Evolutionary conservation across 2,888 invertebrate species (phyloP).

Genomic region (Synergus umbraculus): DNA sequence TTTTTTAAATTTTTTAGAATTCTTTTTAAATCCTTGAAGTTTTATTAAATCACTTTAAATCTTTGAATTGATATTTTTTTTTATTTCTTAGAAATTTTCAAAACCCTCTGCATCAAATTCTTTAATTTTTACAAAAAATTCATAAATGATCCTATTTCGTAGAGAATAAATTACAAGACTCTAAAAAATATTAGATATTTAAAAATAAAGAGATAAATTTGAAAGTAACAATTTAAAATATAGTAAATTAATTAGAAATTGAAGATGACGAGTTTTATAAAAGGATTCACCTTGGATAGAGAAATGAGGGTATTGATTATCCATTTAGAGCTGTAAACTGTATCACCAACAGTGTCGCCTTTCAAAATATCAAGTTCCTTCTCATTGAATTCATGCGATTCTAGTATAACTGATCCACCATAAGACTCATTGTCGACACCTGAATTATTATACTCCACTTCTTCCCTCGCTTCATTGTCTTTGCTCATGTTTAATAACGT

Average conservation of each 20-base stretch:
- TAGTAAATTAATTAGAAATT: background rate
- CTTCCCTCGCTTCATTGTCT: slow-evolving; percentile 23
- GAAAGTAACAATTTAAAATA: background rate
- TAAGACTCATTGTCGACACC: slow-evolving; percentile 31
- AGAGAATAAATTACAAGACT: no score
- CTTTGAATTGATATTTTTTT: no score
- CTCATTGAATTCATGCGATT: slow-evolving; percentile 70
- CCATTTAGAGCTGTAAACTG: slow-evolving; percentile 84
- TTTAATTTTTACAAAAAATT: no score
- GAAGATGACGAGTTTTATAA: slow-evolving; percentile 15
- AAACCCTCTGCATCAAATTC: no score
- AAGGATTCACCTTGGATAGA: slow-evolving; percentile 65
- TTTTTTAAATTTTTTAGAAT: no score
- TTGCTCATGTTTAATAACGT: slow-evolving; percentile 1
- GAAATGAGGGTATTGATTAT: slow-evolving; percentile 68
- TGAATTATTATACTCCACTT: slow-evolving; percentile 11
- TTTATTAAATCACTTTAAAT: background rate
- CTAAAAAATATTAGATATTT: background rate
- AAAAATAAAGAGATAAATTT: background rate
- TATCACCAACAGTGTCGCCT: slow-evolving; percentile 89
- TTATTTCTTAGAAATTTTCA: no score
- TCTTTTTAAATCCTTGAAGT: no score
- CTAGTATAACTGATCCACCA: slow-evolving; percentile 54
- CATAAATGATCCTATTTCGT: no score
- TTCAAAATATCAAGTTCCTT: slow-evolving; percentile 78